phyloP scores from a whole-genome alignment of 2,888 invertebrate genomes.

The Erpobdella octoculata region DNA sequence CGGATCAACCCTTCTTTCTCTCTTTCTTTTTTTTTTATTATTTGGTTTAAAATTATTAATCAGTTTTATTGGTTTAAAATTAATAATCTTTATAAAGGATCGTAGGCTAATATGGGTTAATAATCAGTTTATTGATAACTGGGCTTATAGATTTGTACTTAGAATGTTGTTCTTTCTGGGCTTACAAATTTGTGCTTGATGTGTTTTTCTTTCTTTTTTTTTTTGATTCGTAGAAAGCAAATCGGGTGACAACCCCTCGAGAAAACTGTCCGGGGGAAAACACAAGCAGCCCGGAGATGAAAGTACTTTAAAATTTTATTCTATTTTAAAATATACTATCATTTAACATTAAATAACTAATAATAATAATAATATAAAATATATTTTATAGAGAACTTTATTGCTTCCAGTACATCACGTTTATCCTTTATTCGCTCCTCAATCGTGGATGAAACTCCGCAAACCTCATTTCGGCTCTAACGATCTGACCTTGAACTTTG shows the following conservation, averaged over 20 bases:
- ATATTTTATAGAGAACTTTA: background rate
- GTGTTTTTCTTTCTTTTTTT: background rate
- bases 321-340: background rate
- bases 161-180: too few species aligned
- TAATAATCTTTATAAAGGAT: too few species aligned
- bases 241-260: background rate
- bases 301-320: conserved; percentile 7
- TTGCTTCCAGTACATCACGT: conserved; percentile 15
- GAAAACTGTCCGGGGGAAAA: background rate
- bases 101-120: too few species aligned
- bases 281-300: background rate
- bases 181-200: too few species aligned
- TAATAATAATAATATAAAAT: too few species aligned
- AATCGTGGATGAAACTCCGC: conserved; percentile 24
- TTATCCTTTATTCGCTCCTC: conserved; percentile 17
- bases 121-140: too few species aligned
- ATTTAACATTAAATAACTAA: too few species aligned
- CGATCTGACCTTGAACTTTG: conserved; percentile 17
- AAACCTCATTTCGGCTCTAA: conserved; percentile 16
- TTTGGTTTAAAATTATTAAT: too few species aligned
- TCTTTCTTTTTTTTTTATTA: background rate
- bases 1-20: background rate
- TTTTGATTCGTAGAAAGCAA: background rate
- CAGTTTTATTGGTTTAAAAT: too few species aligned
- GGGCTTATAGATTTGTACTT: too few species aligned